These are phyloP conservation scores for Hypomecis punctinalis DNA, from an alignment of 2,888 invertebrate species.

Conservation along the genomic window DNA sequence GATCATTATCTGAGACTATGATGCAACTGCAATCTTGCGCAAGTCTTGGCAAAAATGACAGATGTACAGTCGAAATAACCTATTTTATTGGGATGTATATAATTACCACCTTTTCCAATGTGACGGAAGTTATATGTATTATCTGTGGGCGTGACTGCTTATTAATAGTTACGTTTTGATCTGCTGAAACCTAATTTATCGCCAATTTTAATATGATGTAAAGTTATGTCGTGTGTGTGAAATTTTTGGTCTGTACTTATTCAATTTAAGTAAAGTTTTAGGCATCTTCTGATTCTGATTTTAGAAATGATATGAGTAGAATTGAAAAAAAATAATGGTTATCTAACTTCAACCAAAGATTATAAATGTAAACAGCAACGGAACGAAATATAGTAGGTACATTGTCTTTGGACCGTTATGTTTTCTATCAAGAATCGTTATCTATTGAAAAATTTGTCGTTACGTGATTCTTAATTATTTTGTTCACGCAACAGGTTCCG, in stretches of 20 bases:
- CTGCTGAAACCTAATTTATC: conserved; percentile 1
- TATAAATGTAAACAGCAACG: conserved; percentile 14
- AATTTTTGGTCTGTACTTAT: too few relatives aligned
- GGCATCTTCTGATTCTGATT: too few relatives aligned
- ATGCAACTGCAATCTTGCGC: conserved; percentile 71
- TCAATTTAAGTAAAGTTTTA: too few relatives aligned
- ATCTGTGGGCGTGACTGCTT: conserved; percentile 11
- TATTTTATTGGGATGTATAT: conserved; percentile 31
- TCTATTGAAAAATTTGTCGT: conserved; percentile 38
- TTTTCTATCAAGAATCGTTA: conserved; percentile 33
- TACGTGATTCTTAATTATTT: conserved; percentile 69
- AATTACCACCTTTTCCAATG: conserved; percentile 34
- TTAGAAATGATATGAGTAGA: too few relatives aligned
- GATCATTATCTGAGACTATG: conserved; percentile 64
- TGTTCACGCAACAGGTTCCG: conserved; percentile 65
- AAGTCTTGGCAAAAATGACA: conserved; percentile 67
- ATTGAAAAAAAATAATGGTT: too few relatives aligned
- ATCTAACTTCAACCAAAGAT: too few relatives aligned
- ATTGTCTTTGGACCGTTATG: conserved; percentile 36
- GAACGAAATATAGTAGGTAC: conserved; percentile 22
- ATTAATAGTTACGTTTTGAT: conserved; percentile 5
- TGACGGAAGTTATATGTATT: conserved; percentile 15
- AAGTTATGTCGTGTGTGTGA: conserved; percentile 19
- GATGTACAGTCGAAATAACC: conserved; percentile 49
- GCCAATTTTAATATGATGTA: conserved; percentile 17